These are phyloP conservation scores for Pseudopipra pipra DNA, from an alignment of 2,113 vertebrate genomes.

Conservation along the genomic window DNA sequence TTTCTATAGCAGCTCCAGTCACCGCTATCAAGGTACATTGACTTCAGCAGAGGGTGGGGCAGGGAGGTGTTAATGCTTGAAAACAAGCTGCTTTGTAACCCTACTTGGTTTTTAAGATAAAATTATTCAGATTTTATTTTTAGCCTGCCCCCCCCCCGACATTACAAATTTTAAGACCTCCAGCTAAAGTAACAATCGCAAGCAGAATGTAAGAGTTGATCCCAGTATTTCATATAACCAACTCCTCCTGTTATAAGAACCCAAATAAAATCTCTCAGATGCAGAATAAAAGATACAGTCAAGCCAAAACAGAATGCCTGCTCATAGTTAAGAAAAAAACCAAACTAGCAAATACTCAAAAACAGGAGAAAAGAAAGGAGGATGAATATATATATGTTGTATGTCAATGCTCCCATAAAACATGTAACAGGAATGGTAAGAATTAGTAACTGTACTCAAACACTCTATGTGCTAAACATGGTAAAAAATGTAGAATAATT, in stretches of 20 bases:
- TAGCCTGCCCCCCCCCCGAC: neutral
- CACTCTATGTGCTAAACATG: neutral
- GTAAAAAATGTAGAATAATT: neutral
- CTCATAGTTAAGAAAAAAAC: neutral
- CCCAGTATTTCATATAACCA: neutral
- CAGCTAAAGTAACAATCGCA: neutral
- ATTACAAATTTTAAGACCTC: neutral
- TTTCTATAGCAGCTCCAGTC: neutral
- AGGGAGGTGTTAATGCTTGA: neutral
- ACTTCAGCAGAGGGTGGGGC: neutral
- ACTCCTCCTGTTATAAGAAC: neutral
- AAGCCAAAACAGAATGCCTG: neutral
- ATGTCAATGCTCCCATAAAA: neutral
- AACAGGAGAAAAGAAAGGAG: neutral
- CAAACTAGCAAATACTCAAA: neutral
- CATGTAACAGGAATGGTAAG: neutral
- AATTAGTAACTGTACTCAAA: neutral
- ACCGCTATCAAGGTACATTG: neutral
- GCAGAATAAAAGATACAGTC: neutral
- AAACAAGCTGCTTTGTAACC: neutral
- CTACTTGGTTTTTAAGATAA: neutral
- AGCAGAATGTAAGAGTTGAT: neutral
- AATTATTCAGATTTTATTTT: neutral
- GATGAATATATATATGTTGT: neutral
- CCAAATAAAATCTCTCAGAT: neutral